Conservation (phyloP, 2,113 vertebrate species). For the Brachionichthys hirsutus region DNA sequence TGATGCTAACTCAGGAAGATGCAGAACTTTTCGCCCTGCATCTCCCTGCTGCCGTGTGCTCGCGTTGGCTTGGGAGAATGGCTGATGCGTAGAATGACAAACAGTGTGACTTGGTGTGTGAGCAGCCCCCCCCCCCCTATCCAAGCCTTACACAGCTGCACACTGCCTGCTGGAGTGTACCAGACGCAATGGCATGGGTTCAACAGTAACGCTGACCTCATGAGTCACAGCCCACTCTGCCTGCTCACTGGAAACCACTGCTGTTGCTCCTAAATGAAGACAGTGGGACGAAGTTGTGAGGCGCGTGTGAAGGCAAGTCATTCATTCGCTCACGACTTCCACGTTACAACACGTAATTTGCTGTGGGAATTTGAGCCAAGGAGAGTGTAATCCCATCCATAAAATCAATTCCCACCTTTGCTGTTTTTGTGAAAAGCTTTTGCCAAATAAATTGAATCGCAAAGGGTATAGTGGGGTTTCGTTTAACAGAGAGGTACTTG, state of each 20-base stretch:
- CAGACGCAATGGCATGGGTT: slow-evolving; percentile 65
- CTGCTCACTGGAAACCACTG: slow-evolving; percentile 42
- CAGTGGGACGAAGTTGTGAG: slow-evolving; percentile 29
- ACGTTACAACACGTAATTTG: slow-evolving; percentile 22
- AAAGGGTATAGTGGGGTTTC: slow-evolving; percentile 55
- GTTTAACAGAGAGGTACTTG: slow-evolving; percentile 69
- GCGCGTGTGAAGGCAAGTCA: slow-evolving; percentile 19
- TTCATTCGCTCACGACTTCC: slow-evolving; percentile 31
- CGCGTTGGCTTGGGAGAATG: slow-evolving; percentile 48
- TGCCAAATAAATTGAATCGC: slow-evolving; percentile 70
- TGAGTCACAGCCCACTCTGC: slow-evolving; percentile 57
- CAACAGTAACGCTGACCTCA: slow-evolving; percentile 73
- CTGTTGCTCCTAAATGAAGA: slow-evolving; percentile 39
- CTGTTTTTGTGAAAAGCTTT: slow-evolving; percentile 66
- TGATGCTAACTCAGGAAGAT: slow-evolving; percentile 67
- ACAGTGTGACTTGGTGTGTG: slow-evolving; percentile 59
- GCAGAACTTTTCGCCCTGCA: slow-evolving; percentile 51
- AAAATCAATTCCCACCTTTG: slow-evolving; percentile 72
- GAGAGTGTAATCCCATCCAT: slow-evolving; percentile 56
- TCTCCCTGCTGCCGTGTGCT: slow-evolving; percentile 60
- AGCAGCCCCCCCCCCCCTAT: slow-evolving; percentile 4
- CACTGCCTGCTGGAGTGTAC: slow-evolving; percentile 46
- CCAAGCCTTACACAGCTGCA: slow-evolving; percentile 62
- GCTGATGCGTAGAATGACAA: slow-evolving; percentile 70
- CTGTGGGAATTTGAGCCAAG: slow-evolving; percentile 61